Base-by-base conservation (phyloP, 2,113 vertebrate genomes). In the Coracopsis vasa region DNA sequence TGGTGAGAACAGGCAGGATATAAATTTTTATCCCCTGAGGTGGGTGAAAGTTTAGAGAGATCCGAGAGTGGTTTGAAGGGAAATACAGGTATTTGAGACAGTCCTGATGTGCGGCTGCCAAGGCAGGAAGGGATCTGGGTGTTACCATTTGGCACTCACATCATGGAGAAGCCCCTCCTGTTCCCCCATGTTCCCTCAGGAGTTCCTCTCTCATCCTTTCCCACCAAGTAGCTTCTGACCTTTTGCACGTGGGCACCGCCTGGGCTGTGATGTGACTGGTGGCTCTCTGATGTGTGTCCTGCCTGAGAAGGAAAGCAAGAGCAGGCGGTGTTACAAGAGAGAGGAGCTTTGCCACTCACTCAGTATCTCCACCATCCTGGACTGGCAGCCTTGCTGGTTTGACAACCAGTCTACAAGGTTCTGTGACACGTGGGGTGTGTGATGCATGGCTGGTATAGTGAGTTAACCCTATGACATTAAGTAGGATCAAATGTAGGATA, bases 151-250 rank as follows among this genome's bases (percentile, higher is more conserved):
- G 95, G 92, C 93, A 16, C 60, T 92, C 19, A 16, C 53, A 53
- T 27, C 3, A 5, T 0, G 0, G 83, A 77, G 81, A 70, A 94
- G 93, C 86, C 71, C 92, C 87, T 94, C 93, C 94, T 64, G 67
- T 96, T 94, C 71, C 89, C 74, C 44, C 44, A 7, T 2, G 0
- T 94, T 93, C 93, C 92, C 94, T 94, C 53, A 89, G 91, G 83
- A 96, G 89, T 31, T 94, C 80, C 81, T 94, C 74, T 95, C 82
- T 86, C 82, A 86, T 95, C 82, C 91, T 96, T 95, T 93, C 92
- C 88, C 93, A 77, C 80, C 69, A 47, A 89, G 53, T 5, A 88
- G 53, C 82, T 95, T 85, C 75, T 92, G 93, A 90, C 39, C 15
- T 86, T 75, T 75, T 66, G 82, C 80, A 86, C 11, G 20, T 92